Base-by-base conservation (phyloP, 1,140 invertebrate genomes). In the Paraescarpia echinospica region DNA sequence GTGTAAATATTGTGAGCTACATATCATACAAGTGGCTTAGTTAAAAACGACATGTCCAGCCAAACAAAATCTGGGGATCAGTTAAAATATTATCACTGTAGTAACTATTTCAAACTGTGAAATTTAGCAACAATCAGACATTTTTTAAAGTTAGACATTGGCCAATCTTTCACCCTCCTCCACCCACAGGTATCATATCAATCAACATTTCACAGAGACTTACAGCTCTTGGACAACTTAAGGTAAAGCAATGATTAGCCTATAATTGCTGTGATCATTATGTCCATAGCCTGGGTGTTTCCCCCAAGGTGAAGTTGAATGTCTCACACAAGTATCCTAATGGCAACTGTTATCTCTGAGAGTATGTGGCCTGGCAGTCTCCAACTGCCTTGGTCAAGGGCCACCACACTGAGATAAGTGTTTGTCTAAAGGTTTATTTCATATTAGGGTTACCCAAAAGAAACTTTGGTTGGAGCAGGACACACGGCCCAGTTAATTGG, bases 341-440 rank as follows among this genome's bases (percentile, higher is more conserved):
- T 77, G 59, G 59, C 18, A 1, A 77, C 59, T 77, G 59, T 77
- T 77, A 77, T 77, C 59, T 77, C 59, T 77, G 12, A 77, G 59
- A 18, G 27, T 27, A 77, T 27, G 22, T 77, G 59, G 27, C 18
- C 59, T 27, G 59, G 59, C 59, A 27, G 59, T 77, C 1, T 77
- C 8, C 12, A 77, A 77, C 22, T 27, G 22, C 59, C 59, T 77
- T 27, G 12, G 22, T 31, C 59, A 77, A 12, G 59, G 59, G 22
- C 59, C 59, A 77, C 8, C 59, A 77, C 14, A 77, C 59, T 27
- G 59, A 77, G 59, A 77, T 77, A 77, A 77, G 59, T 77, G 2
- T 77, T 77, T 77, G 59, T 77, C 59, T 77, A 77, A 77, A 77
- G 59, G 27, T 77, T 77, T 77, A 77, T 77, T 77, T 77, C 59